Evolutionary conservation across 2,113 vertebrate genomes (phyloP), one percentile per base, ranked within the genome.

Genomic region (Percopsis transmontana): DNA sequence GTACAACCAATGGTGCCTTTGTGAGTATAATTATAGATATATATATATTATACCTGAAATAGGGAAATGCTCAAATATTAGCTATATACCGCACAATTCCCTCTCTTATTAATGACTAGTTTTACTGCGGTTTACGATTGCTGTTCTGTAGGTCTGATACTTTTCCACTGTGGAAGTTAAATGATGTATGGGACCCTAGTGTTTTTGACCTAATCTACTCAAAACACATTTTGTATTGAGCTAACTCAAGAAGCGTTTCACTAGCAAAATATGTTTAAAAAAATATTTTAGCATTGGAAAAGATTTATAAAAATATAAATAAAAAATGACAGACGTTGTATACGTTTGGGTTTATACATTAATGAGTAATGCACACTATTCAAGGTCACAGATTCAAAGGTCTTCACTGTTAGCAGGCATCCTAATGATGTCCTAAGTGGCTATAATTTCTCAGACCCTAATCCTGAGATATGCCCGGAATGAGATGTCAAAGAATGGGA

Each of bases 1-100:
- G 58, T 6, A 12, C 68, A 18, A 70, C 47, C 71, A 1, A 50
- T 67, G 13, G 59, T n/a, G 62, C 8, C 74, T 86, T 47, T 77
- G 89, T 90, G 70, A 89, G 87, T 88, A 85, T 21, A 16, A 54
- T 5, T 13, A 51, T n/a, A n/a, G n/a, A n/a, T n/a, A n/a, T 51
- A 14, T 14, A 52, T 4, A 38, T 2, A 42, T 23, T 60, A 23
- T 23, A 14, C 19, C 15, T 15, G 45, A 8, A 18, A 11, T 44
- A 1, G 42, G 42, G 42, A 33, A 33, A 33, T 6, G 27, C 27
- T 33, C 5, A 7, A 33, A 4, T 33, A 33, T 7, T 7, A 33
- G 27, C 5, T 33, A 7, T 33, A 33, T 33, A 1, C 27, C 8
- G 8, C 8, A 33, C 27, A 33, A 33, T 33, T 33, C 27, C n/a